Percentiles rank a stretch among this genome's conserved stretches.
phyloP scores from a whole-genome alignment of 2,888 invertebrate genomes.

The Amaurobius ferox region DNA sequence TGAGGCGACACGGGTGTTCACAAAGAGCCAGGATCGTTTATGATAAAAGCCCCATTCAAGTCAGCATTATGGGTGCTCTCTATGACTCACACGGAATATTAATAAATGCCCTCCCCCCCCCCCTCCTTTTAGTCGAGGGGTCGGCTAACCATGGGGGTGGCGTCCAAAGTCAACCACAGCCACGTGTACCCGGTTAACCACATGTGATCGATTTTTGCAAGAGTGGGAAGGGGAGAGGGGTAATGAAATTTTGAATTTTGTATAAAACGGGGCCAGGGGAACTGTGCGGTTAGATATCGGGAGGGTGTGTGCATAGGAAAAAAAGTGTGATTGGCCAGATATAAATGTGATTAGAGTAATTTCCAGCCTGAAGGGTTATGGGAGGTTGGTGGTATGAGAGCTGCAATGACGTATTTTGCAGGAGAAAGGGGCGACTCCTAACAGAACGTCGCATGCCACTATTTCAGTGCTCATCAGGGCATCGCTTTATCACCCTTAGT shows the following conservation, averaged over 20 bases:
- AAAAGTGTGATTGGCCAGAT: slow-evolving; percentile 10
- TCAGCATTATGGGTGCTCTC: slow-evolving; percentile 47
- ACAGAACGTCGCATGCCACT: too few relatives aligned
- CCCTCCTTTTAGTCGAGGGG: slow-evolving; percentile 1
- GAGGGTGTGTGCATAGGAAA: not conserved
- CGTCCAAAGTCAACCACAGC: slow-evolving; percentile 63
- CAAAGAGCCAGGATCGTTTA: not conserved
- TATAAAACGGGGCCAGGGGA: slow-evolving; percentile 30
- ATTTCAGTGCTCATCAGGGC: too few relatives aligned
- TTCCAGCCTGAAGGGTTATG: slow-evolving; percentile 42
- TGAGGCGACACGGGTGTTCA: not conserved
- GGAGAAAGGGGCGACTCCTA: too few relatives aligned
- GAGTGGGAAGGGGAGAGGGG: slow-evolving; percentile 8
- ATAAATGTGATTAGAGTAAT: slow-evolving; percentile 70
- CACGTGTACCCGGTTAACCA: slow-evolving; percentile 68
- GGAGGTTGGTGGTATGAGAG: not conserved
- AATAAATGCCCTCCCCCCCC: slow-evolving; percentile 40
- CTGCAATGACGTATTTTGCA: not conserved
- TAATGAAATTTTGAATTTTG: slow-evolving; percentile 52
- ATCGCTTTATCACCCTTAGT: too few relatives aligned
- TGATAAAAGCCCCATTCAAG: slow-evolving; percentile 12
- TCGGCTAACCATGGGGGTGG: slow-evolving; percentile 25
- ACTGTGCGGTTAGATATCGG: slow-evolving; percentile 56
- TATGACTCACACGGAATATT: slow-evolving; percentile 61
- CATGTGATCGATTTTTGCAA: slow-evolving; percentile 24